Base-by-base conservation (phyloP, 2,888 invertebrate species). In the Sicus ferrugineus region DNA sequence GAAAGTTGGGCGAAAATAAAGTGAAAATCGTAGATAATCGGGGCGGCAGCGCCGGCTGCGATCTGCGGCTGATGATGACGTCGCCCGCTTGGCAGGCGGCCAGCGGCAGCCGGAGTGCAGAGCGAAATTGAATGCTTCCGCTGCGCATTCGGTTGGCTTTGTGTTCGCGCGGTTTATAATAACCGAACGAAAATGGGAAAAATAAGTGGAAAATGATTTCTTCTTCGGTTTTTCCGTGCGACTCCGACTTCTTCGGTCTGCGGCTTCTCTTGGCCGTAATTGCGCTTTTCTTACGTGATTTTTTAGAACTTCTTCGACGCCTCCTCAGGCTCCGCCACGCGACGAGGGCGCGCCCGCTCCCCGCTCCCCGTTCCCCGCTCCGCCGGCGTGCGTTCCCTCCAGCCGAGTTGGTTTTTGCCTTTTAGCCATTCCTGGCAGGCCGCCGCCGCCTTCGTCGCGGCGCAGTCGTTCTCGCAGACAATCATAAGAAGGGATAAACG, bases 401-500 rank as follows among this genome's bases (percentile, higher is more conserved):
- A 58, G 48, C 26, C 31, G 48, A 38, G 16, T 31, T 21, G 59
- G 30, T 61, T 68, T 68, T 68, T 68, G 61, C 68, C 52, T 31
- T 68, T 62, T 54, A 68, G 31, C 42, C 26, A 46, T 62, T 50
- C 58, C 58, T 67, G 65, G 65, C 65, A 54, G 23, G 2, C 14
- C 56, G 56, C 28, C 56, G 56, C n/a, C 42, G 42, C n/a, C 42
- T 34, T 14, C 34, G 50, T 23, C 52, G 52, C 16, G 6, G 58
- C 16, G 31, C 58, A 46, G 58, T 19, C 52, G 38, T 61, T 34
- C 62, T 54, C 28, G 62, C 38, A 52, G 61, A 61, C 38, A 54
- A 62, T 68, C 68, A 52, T 68, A 68, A 62, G 42, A 61, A 68
- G 34, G 52, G 28, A 68, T 68, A 61, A 68, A 52, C 59, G 69